Evolutionary conservation across 2,797 vertebrate species (phyloP), one percentile per base, ranked within the genome.

Genomic region (Enteromius trimaculatus): DNA sequence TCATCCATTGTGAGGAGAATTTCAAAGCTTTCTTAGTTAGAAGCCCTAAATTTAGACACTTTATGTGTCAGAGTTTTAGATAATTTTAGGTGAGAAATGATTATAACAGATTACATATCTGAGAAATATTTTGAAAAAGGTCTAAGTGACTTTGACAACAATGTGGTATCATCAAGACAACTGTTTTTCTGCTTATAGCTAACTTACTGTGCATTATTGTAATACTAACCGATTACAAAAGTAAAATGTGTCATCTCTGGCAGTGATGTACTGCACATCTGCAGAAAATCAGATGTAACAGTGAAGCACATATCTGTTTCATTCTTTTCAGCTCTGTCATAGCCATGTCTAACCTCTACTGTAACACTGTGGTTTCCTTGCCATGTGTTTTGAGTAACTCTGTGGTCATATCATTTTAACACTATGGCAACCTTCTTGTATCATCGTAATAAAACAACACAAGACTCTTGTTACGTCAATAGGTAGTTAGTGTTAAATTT

Each of bases 361-460:
- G 47, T 77, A 82, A 77, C 72, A 82, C 62, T 69, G 74, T 77
- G 72, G 72, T 77, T 82, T 83, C 31, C 21, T 19, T 19, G 26
- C 64, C 81, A 83, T 77, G n/a, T 83, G 81, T 77, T 83, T 83
- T 55, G 49, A 83, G 49, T 68, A 66, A 69, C 4, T 58, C 74
- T 60, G 49, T 60, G 72, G 74, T 83, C 23, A 26, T 53, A 66
- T 82, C 60, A 42, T 75, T 81, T 75, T 76, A 75, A 75, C 71
- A 75, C 71, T 39, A 82, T 49, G 71, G 60, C 44, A 82, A 76
- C n/a, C 31, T 39, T 42, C 34, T 75, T 53, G 31, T 39, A 55
- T 82, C 44, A 66, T 16, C 11, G 60, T 65, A 72, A 75, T 81
- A 81, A 74, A 75, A 51, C 80, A 65, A 65, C 42, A 37, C 58